Evolutionary conservation across 2,797 vertebrate genomes (phyloP), one percentile per base, ranked within the genome.

Genomic region (Micrastur ruficollis): DNA sequence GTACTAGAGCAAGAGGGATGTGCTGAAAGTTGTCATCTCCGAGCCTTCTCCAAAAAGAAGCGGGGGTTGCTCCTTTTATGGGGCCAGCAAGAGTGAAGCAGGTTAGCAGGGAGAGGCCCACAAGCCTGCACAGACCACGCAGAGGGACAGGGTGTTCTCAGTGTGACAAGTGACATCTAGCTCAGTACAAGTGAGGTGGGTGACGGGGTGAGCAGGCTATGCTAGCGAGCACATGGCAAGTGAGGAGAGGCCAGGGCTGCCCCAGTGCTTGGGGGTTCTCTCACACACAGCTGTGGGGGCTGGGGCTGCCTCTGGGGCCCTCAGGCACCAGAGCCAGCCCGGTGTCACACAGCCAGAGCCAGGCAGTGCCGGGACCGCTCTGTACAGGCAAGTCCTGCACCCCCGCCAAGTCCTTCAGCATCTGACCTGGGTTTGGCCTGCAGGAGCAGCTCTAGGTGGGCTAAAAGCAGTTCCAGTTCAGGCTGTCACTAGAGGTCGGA

Each of bases 341-440:
- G 40, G 61, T 62, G 61, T 27, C 38, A 29, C 61, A 62, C 9
- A 40, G 38, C n/a, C 75, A 47, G 68, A 21, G 8, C 25, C 2
- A 1, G 44, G 44, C 44, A 44, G 44, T 44, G 44, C 44, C 44
- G 19, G 44, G 5, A 5, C 38, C 8, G 0, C 10, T 46, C 8
- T 0, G 2, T 18, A 6, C 25, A 4, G 19, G 22, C 0, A 7
- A 22, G 6, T 44, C 63, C 58, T 23, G 38, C 36, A 13, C 9
- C 42, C 66, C 36, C 11, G n/a, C 19, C 11, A 9, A 32, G 70
- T 11, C 50, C 42, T 42, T 17, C 76, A 7, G 19, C 2, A 56
- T 6, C 72, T 55, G 46, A 9, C 1, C 0, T 0, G 34, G 8
- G 5, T 11, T 17, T 29, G 46, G 47, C 1, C 5, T 14, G 72